phyloP scores from a whole-genome alignment of 2,888 invertebrate species.

The Noctua comes region DNA sequence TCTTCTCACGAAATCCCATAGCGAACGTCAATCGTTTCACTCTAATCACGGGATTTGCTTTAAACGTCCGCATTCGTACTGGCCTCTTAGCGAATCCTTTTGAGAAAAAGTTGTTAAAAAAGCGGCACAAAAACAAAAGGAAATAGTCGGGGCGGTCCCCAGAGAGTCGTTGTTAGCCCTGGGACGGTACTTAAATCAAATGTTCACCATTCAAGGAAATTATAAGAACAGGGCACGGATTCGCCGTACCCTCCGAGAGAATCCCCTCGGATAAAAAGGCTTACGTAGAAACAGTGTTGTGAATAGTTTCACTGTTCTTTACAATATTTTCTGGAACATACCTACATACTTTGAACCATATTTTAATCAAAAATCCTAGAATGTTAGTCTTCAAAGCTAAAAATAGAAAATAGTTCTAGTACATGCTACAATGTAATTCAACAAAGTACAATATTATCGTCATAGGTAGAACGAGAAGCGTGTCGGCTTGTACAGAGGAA shows the following conservation, averaged over 20 bases:
- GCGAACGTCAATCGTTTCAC: slow-evolving; percentile 82
- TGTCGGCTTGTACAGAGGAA: slow-evolving; percentile 53
- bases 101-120: slow-evolving; percentile 86
- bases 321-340: slow-evolving; percentile 63
- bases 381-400: background rate
- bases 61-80: slow-evolving; percentile 80
- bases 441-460: slow-evolving; percentile 26
- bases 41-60: slow-evolving; percentile 85
- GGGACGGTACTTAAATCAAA: slow-evolving; percentile 90
- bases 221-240: slow-evolving; percentile 87
- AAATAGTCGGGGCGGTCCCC: slow-evolving; percentile 88
- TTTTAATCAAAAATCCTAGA: slow-evolving; percentile 1
- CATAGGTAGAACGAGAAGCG: slow-evolving; percentile 20
- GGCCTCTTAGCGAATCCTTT: slow-evolving; percentile 83
- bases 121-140: slow-evolving; percentile 87
- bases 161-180: slow-evolving; percentile 85
- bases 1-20: slow-evolving; percentile 80
- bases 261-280: slow-evolving; percentile 83
- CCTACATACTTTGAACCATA: slow-evolving; percentile 1
- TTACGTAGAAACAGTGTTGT: slow-evolving; percentile 78
- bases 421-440: slow-evolving; percentile 19
- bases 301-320: slow-evolving; percentile 77
- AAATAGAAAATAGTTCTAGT: background rate
- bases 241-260: slow-evolving; percentile 77
- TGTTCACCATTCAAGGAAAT: slow-evolving; percentile 89